Percentiles rank a stretch among this genome's conserved stretches.
phyloP scores from a whole-genome alignment of 2,113 vertebrate species.

The Nestor notabilis region DNA sequence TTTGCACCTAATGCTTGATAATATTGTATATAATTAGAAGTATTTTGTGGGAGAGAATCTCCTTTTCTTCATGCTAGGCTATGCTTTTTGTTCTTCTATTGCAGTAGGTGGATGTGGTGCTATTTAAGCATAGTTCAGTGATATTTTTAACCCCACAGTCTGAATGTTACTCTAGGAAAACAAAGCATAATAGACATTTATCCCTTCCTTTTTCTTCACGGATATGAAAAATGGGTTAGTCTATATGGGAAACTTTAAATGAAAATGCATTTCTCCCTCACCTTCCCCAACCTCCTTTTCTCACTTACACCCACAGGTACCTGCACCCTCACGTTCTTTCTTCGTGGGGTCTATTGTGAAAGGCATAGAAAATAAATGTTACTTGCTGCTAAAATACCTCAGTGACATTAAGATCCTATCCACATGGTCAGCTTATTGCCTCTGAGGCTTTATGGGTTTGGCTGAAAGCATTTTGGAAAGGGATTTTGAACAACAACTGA shows the following conservation, averaged over 20 bases:
- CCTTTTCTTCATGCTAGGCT: background rate
- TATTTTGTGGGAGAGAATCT: background rate
- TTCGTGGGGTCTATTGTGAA: background rate
- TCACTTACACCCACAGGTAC: background rate
- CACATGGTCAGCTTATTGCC: background rate
- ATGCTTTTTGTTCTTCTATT: background rate
- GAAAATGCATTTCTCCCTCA: background rate
- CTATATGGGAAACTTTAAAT: background rate
- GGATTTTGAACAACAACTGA: constrained; percentile 21
- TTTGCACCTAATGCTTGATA: background rate
- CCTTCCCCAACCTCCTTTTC: background rate
- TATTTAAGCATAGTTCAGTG: background rate
- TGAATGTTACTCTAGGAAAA: background rate
- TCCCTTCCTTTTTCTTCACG: background rate
- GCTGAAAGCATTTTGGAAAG: constrained; percentile 22
- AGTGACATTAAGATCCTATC: background rate
- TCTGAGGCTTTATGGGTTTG: background rate
- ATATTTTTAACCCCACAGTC: background rate
- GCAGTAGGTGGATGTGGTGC: background rate
- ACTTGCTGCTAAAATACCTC: background rate
- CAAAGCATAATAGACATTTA: background rate
- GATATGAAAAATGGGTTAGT: background rate
- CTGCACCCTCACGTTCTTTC: background rate
- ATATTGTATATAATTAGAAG: background rate
- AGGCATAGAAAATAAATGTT: background rate